Percentiles rank a stretch among this genome's conserved stretches.
Conservation (phyloP, 1,140 invertebrate species). For the Tenebrio molitor region DNA sequence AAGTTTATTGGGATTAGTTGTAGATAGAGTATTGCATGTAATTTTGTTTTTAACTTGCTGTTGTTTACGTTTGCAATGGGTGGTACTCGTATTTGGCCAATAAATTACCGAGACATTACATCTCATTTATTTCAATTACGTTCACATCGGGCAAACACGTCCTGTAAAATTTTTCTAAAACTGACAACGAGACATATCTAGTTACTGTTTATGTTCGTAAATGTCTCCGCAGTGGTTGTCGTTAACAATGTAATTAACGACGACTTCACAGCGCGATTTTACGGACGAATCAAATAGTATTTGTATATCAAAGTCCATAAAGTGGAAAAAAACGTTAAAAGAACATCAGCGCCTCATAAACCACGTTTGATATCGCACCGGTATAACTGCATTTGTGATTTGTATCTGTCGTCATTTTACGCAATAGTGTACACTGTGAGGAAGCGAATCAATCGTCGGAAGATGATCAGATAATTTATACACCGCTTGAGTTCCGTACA, state of each 20-base stretch:
- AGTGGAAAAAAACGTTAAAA: slow-evolving; percentile 25
- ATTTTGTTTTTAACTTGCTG: too few relatives aligned
- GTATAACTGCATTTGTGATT: slow-evolving; percentile 29
- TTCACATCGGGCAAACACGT: too few relatives aligned
- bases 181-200: too few relatives aligned
- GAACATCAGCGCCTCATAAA: slow-evolving; percentile 35
- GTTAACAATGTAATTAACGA: slow-evolving; percentile 13
- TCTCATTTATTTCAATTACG: too few relatives aligned
- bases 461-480: slow-evolving; percentile 38
- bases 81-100: too few relatives aligned
- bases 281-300: slow-evolving; percentile 6
- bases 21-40: too few relatives aligned
- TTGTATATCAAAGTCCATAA: slow-evolving; percentile 20
- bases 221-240: background rate
- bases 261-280: background rate
- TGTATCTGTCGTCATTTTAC: slow-evolving; percentile 33
- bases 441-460: slow-evolving; percentile 36
- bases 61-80: too few relatives aligned
- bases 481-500: slow-evolving; percentile 18
- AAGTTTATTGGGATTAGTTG: too few relatives aligned
- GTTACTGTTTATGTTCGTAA: background rate
- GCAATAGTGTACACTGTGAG: slow-evolving; percentile 5
- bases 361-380: slow-evolving; percentile 23
- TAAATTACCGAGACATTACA: too few relatives aligned
- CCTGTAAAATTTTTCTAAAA: too few relatives aligned